A percentile compares a stretch with the other conserved stretches of the same genome.
These are phyloP conservation scores for Barnardius zonarius DNA, from an alignment of 2,113 vertebrate genomes.

Conservation along the genomic window DNA sequence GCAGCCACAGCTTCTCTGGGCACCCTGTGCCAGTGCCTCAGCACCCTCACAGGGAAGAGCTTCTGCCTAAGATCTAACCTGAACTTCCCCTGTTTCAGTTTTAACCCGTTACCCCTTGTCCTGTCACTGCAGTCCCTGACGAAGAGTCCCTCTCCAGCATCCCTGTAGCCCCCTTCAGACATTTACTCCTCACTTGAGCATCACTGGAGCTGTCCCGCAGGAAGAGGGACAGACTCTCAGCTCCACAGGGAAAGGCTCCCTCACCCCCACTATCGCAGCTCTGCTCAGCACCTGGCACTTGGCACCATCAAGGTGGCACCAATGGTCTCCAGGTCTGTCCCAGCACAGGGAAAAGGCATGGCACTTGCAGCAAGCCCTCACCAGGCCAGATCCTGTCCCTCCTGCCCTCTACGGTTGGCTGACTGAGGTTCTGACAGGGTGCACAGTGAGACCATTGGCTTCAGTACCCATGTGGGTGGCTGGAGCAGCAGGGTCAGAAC, in stretches of 20 bases:
- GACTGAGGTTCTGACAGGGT: neutral
- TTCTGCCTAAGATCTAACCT: neutral
- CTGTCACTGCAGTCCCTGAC: neutral
- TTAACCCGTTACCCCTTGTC: neutral
- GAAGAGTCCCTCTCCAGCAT: neutral
- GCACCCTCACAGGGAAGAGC: neutral
- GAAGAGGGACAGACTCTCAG: neutral
- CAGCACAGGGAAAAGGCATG: neutral
- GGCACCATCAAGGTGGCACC: neutral
- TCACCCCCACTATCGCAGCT: neutral
- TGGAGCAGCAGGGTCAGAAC: rapidly evolving
- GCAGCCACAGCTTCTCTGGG: neutral
- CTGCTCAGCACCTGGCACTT: neutral
- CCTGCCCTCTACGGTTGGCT: neutral
- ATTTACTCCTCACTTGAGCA: neutral
- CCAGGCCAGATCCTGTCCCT: neutral
- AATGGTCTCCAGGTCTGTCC: neutral
- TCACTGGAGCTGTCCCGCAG: rapidly evolving
- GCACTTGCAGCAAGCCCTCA: neutral
- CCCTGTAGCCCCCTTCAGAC: neutral
- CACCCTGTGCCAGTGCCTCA: neutral
- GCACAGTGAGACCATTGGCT: neutral
- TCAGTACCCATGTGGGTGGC: neutral
- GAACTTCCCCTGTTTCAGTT: neutral
- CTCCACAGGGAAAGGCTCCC: neutral